phyloP scores from a whole-genome alignment of 2,113 vertebrate species.

The Poeciliopsis retropinna region DNA sequence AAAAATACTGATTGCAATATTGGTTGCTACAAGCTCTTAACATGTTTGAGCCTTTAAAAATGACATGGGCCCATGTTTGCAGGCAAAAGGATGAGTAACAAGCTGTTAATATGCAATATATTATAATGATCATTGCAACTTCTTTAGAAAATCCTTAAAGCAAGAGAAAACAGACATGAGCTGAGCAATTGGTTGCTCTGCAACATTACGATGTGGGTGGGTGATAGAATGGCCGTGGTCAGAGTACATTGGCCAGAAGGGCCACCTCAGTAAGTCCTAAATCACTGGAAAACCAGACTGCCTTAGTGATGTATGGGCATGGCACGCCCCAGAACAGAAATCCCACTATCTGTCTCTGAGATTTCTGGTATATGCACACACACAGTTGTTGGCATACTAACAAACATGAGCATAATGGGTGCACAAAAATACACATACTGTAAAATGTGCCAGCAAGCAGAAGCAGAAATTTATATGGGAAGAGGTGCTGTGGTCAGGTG shows the following conservation, averaged over 20 bases:
- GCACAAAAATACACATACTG: constrained; percentile 17
- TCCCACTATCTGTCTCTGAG: constrained; percentile 57
- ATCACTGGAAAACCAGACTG: constrained; percentile 67
- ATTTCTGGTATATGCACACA: constrained; percentile 29
- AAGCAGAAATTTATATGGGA: constrained; percentile 66
- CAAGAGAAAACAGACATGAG: not conserved
- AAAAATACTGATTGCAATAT: not conserved
- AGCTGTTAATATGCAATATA: not conserved
- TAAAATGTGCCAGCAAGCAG: constrained; percentile 21
- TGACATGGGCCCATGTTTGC: not conserved
- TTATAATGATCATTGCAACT: not conserved
- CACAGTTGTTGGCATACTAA: constrained; percentile 28
- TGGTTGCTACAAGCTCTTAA: not conserved
- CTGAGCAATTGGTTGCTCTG: constrained; percentile 8
- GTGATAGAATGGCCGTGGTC: constrained; percentile 59
- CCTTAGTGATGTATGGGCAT: constrained; percentile 62
- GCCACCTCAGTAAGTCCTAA: constrained; percentile 62
- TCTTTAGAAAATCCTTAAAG: not conserved
- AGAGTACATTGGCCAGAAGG: constrained; percentile 46
- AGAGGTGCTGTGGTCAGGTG: constrained; percentile 71
- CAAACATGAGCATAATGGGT: constrained; percentile 37
- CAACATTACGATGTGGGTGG: constrained; percentile 33
- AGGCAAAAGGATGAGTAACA: not conserved
- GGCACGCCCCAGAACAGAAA: constrained; percentile 64
- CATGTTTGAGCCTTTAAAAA: not conserved